Evolutionary conservation across 2,797 vertebrate species (phyloP), one percentile per base, ranked within the genome.

Genomic region (Rhynchotus rufescens): DNA sequence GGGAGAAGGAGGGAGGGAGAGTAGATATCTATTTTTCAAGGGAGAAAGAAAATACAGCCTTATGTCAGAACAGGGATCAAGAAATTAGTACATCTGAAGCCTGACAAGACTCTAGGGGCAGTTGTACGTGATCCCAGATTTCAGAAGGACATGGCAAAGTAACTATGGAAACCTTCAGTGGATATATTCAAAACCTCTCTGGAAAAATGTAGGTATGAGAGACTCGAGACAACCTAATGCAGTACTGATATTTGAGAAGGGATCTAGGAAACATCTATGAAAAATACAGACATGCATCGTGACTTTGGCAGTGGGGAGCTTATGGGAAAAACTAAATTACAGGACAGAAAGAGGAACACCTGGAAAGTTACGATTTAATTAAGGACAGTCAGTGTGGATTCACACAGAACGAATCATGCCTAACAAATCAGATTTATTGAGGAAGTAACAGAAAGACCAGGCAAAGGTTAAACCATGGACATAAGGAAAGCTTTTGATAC

Each of bases 351-450:
- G 64, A 22, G 66, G 86, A 96, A 96, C 93, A 97, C 95, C 91
- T 92, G 93, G 95, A 95, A 93, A 94, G 93, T 92, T 92, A 95
- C 5, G 45, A 95, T 94, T 97, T 95, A 97, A 97, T 96, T 96
- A 97, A 96, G 95, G 96, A 96, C 78, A 94, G 85, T 95, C 91
- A 47, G 67, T 79, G 84, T 30, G 11, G 89, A 93, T 96, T 95
- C 91, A 82, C 83, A 92, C 94, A 93, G 84, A 96, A 90, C 15
- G 4, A 94, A 88, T 88, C 84, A 28, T 94, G 95, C 92, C 94
- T 96, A 95, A 94, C 89, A 95, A 95, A 96, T 95, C 93, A 96
- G 95, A 96, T 96, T 97, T 96, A 97, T 94, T 85, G 93, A 96
- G 95, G 93, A 96, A 96, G 91, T 91, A 93, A 96, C 90, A 94